Evolutionary conservation across 2,113 vertebrate genomes (phyloP).

Genomic region (Falcunculus frontatus): DNA sequence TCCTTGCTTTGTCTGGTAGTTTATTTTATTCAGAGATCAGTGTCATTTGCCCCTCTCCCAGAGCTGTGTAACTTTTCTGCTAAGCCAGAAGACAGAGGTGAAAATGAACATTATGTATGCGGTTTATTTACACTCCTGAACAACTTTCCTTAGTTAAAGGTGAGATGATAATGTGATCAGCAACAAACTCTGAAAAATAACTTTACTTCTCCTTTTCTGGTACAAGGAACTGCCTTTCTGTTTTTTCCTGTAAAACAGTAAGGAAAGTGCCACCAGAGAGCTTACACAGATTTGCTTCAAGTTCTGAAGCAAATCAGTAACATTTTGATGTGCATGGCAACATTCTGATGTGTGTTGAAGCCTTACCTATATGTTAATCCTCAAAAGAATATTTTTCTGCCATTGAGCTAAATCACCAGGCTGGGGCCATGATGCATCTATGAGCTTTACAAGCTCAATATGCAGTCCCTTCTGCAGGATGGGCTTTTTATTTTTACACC

Average conservation of each 20-base stretch:
- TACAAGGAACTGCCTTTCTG: neutral
- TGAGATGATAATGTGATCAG: neutral
- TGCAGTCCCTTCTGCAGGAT: neutral
- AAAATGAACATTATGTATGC: neutral
- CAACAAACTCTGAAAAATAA: neutral
- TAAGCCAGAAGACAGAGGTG: neutral
- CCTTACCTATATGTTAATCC: neutral
- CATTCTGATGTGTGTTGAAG: neutral
- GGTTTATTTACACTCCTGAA: neutral
- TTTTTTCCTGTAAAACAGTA: neutral
- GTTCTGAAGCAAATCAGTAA: neutral
- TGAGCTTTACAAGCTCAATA: neutral
- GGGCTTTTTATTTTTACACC: neutral
- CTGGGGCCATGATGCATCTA: neutral
- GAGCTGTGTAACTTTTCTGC: neutral
- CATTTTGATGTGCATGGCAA: neutral
- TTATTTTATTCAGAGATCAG: neutral
- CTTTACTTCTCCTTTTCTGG: neutral
- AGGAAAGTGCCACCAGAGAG: neutral
- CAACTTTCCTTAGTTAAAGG: neutral
- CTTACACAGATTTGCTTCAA: neutral
- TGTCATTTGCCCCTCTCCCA: neutral
- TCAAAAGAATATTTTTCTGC: neutral
- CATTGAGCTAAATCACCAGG: neutral
- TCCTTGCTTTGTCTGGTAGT: neutral